Percentiles rank a stretch among this genome's conserved stretches.
Conservation (phyloP, 2,888 invertebrate species). For the Eugnorisma glareosa region DNA sequence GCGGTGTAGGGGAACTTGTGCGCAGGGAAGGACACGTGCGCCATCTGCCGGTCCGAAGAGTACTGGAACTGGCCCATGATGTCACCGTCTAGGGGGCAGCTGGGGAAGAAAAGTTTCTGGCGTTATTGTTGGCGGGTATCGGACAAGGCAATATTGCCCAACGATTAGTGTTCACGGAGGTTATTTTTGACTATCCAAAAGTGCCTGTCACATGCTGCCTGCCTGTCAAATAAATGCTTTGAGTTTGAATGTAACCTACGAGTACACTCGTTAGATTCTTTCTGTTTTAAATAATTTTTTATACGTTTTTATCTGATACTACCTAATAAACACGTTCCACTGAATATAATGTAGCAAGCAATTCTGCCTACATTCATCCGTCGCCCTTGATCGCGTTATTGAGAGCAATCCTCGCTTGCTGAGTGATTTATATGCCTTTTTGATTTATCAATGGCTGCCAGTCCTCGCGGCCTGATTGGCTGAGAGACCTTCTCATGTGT, state of each 20-base stretch:
- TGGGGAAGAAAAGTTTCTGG: slow-evolving; percentile 72
- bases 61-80: slow-evolving; percentile 98
- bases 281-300: not conserved
- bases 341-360: slow-evolving; percentile 28
- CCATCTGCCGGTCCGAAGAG: slow-evolving; percentile 93
- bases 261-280: not conserved
- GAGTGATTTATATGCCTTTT: slow-evolving; percentile 47
- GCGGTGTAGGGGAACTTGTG: slow-evolving; percentile 98
- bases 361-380: slow-evolving; percentile 29
- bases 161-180: too few species aligned
- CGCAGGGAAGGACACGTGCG: slow-evolving; percentile 96
- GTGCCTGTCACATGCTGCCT: too few species aligned
- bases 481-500: slow-evolving; percentile 9
- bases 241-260: not conserved
- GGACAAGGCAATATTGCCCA: too few species aligned
- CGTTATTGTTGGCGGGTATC: too few species aligned
- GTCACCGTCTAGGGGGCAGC: slow-evolving; percentile 97
- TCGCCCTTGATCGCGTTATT: slow-evolving; percentile 54
- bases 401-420: slow-evolving; percentile 36
- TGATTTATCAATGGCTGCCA: slow-evolving; percentile 47
- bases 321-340: slow-evolving; percentile 7
- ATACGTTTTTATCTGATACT: not conserved
- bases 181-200: too few species aligned
- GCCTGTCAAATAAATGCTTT: too few species aligned
- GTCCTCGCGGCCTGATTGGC: slow-evolving; percentile 38